Evolutionary conservation across 2,888 invertebrate genomes (phyloP).

Genomic region (Drosophila infuscata): DNA sequence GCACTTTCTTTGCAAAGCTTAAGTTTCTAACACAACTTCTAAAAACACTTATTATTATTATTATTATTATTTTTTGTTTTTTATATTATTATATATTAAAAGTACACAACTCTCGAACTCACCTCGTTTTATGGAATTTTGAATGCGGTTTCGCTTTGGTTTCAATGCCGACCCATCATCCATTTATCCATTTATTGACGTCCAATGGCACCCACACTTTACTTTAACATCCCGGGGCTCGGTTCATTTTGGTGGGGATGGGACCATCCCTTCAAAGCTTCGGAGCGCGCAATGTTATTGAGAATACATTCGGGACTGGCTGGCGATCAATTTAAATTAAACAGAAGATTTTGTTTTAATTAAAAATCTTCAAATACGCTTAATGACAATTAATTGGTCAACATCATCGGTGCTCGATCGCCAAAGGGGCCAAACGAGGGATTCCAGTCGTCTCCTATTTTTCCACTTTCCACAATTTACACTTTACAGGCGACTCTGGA

Average conservation of each 20-base stretch:
- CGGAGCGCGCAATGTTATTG: conserved; percentile 57
- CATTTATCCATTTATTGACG: conserved; percentile 22
- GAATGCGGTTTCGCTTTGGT: conserved; percentile 45
- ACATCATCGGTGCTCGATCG: conserved; percentile 63
- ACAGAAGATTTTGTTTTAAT: conserved; percentile 79
- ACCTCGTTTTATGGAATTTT: conserved; percentile 29
- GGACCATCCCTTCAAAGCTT: conserved; percentile 4
- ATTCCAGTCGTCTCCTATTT: conserved; percentile 23
- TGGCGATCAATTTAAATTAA: conserved; percentile 81
- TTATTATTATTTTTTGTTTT: no score
- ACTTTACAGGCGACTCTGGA: conserved; percentile 29
- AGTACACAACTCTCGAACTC: not conserved
- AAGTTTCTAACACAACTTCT: not conserved
- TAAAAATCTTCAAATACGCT: conserved; percentile 82
- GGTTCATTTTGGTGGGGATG: conserved; percentile 2
- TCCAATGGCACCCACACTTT: conserved; percentile 41
- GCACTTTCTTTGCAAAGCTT: not conserved
- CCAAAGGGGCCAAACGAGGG: conserved; percentile 2
- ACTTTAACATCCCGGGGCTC: not conserved
- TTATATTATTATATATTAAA: not conserved
- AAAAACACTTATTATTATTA: no score
- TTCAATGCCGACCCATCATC: conserved; percentile 52
- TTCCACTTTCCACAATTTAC: conserved; percentile 45
- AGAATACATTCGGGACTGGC: conserved; percentile 39
- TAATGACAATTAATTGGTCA: conserved; percentile 81